Base-by-base conservation (phyloP, 2,113 vertebrate genomes). In the Noturus placidus region DNA sequence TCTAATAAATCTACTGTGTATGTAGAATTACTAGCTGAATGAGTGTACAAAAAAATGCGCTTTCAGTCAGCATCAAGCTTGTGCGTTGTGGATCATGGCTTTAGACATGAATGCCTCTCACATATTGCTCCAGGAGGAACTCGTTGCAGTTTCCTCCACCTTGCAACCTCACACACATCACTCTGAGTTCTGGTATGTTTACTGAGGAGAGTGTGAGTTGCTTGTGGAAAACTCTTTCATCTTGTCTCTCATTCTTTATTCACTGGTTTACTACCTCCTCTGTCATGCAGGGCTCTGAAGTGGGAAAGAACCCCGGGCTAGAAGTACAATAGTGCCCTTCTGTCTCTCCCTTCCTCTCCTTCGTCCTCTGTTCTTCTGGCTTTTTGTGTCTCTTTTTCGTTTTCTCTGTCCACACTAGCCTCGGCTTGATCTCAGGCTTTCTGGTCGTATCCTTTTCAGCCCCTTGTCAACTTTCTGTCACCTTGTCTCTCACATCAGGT, bases 181-280 rank as follows among this genome's bases (percentile, higher is more conserved):
- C 52, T 86, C 10, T 61, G 5, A 5, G 38, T 90, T 90, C 90
- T 88, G 88, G 42, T 82, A 87, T 91, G 91, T 82, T 91, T 89
- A 72, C 42, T 56, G 83, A 82, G 86, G 89, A 88, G 83, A 87
- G 90, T 88, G 82, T 90, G 92, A 63, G 90, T 91, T 92, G 92
- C 92, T 94, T 87, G 89, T 90, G 88, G 82, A 92, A 92, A 92
- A 89, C 90, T 88, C 92, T 94, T 94, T 94, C 92, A 92, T 94
- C 93, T 89, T 82, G 88, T 89, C 94, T 90, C 93, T 94, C 93
- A 95, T 95, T 91, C 92, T 93, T 95, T 93, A 95, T 95, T 95
- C 91, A 95, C 93, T 87, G 61, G 22, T 92, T 91, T 91, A 92
- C 87, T 89, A 91, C 91, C 91, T 93, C 35, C 83, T 83, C 91